Percentiles rank a stretch among this genome's conserved stretches.
phyloP scores from a whole-genome alignment of 30 jellyfish, hydroid and myxozoan genomes.

The Catostylus mosaicus region DNA sequence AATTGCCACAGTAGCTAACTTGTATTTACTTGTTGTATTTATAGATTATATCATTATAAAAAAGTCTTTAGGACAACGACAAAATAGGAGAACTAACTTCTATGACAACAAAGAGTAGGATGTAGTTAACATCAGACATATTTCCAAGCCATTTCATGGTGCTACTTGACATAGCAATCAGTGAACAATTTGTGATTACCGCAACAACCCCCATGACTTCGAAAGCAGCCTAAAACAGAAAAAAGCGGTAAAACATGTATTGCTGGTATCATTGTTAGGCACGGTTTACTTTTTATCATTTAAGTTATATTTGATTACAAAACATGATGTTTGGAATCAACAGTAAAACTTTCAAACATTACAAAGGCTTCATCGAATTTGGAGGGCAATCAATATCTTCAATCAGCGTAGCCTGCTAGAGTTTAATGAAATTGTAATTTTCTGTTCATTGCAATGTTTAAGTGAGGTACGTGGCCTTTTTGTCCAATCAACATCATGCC shows the following conservation, averaged over 20 bases:
- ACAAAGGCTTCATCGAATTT: too few species aligned
- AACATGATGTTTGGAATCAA: too few species aligned
- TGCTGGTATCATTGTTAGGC: too few species aligned
- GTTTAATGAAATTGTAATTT: too few species aligned
- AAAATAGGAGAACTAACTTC: conserved; percentile 64
- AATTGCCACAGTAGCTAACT: neutral
- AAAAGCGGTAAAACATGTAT: neutral
- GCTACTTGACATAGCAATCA: conserved; percentile 90
- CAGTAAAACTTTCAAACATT: too few species aligned
- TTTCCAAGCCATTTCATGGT: conserved; percentile 73
- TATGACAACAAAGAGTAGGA: conserved; percentile 79
- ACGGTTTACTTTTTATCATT: too few species aligned
- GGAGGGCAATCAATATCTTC: too few species aligned
- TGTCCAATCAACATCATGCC: too few species aligned
- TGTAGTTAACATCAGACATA: conserved; percentile 56
- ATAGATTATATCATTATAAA: neutral
- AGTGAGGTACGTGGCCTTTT: too few species aligned
- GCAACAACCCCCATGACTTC: conserved; percentile 93
- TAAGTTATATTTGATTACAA: too few species aligned
- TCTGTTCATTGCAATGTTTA: too few species aligned
- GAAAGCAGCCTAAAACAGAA: conserved; percentile 81
- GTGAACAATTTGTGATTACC: conserved; percentile 91
- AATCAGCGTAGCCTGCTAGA: too few species aligned
- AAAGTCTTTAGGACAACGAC: neutral
- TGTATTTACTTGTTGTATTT: neutral